These are phyloP conservation scores for Gari tellinella DNA, from an alignment of 2,888 invertebrate species.

Conservation along the genomic window DNA sequence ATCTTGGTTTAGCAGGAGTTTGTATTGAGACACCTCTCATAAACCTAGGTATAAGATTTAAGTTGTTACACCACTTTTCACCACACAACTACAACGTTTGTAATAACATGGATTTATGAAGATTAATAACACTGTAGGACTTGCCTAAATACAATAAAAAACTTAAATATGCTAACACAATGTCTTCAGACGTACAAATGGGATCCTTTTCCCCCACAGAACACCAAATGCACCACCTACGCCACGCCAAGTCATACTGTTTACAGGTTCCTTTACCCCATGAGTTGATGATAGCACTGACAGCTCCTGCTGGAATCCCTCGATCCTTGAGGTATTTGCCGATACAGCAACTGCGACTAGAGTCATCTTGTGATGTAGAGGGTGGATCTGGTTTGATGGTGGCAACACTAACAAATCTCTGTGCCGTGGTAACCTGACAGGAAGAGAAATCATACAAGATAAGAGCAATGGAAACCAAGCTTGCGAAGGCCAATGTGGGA, in stretches of 20 bases:
- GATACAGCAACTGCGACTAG: constrained; percentile 39
- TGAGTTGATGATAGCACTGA: constrained; percentile 13
- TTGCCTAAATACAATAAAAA: constrained; percentile 19
- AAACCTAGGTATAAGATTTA: constrained; percentile 26
- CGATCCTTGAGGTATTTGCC: constrained; percentile 12
- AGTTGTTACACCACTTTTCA: constrained; percentile 19
- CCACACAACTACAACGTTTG: constrained; percentile 37
- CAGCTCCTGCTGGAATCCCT: constrained; percentile 19
- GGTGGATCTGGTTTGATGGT: constrained; percentile 11
- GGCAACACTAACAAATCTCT: constrained; percentile 27
- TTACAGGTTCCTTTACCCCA: constrained; percentile 35
- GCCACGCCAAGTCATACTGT: constrained; percentile 41
- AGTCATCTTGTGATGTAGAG: constrained; percentile 4
- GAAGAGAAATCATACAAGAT: constrained; percentile 27
- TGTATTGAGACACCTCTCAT: constrained; percentile 34
- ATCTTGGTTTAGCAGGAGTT: constrained; percentile 22
- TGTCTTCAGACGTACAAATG: constrained; percentile 25
- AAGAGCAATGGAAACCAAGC: constrained; percentile 53
- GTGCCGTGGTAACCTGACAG: constrained; percentile 41
- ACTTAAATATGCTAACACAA: constrained; percentile 21
- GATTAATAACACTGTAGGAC: constrained; percentile 41
- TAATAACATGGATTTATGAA: constrained; percentile 41
- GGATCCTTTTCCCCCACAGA: constrained; percentile 8
- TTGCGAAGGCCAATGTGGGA: constrained; percentile 51
- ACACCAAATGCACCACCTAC: constrained; percentile 29